Evolutionary conservation across 2,113 vertebrate species (phyloP), one percentile per base, ranked within the genome.

Genomic region (Aythya baeri): DNA sequence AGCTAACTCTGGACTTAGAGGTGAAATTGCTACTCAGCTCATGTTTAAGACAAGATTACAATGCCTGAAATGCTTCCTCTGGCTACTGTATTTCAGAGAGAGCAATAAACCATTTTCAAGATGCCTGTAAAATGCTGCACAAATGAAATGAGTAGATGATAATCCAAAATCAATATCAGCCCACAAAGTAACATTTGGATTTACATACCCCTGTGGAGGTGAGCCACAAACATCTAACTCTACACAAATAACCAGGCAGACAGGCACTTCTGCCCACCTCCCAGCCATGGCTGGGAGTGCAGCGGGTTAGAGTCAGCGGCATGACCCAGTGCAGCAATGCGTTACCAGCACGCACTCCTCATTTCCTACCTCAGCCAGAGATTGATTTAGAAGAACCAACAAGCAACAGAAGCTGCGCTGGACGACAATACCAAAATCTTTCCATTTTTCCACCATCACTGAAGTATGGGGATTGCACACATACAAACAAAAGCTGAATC

Each of bases 1-100:
- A 44, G 0, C 0, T 7, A 74, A 34, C 36, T 55, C 36, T 3
- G 5, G 27, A 77, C 11, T 62, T 36, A 2, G 0, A 31, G 32
- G 11, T 32, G 57, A 31, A 49, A 65, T 8, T 50, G 63, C 32
- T 59, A 57, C 29, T 86, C 32, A 21, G 32, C 63, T 21, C 0
- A 2, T 27, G 93, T 68, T 36, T 49, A 92, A 72, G 49, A 55
- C 5, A 38, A 63, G n/a, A 55, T 43, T 36, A 58, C 50, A 43
- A 44, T 0, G 6, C 36, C 54, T 65, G 17, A 38, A 88, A 70
- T 0, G 0, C 21, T 61, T 65, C 58, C 84, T 61, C 58, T 52
- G 75, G 32, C 17, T 70, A 26, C 38, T 11, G 4, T 5, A 36
- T 32, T 82, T 49, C 32, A 14, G 21, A 68, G 13, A 11, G 13